Evolutionary conservation across 2,888 invertebrate species (phyloP).

Genomic region (Drosophila paramelanica): DNA sequence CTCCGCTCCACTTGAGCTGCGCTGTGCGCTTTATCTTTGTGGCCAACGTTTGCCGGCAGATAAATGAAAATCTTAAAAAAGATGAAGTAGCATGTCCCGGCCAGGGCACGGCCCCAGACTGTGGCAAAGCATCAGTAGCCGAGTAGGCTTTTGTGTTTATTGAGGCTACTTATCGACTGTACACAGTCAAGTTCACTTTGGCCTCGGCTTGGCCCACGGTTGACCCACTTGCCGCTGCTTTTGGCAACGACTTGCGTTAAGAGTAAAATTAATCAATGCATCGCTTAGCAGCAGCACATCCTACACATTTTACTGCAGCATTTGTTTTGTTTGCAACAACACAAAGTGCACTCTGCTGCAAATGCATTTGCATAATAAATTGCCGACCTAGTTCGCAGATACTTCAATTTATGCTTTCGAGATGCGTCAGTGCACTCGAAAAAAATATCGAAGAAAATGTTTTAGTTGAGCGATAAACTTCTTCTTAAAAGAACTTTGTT

Average conservation of each 20-base stretch:
- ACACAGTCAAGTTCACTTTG: slow-evolving; percentile 62
- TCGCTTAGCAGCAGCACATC: slow-evolving; percentile 3
- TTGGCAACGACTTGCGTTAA: not conserved
- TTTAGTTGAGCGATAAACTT: too few species aligned
- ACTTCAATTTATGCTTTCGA: slow-evolving; percentile 14
- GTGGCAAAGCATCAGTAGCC: not conserved
- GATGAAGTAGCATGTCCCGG: slow-evolving; percentile 59
- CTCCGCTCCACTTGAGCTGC: slow-evolving; percentile 4
- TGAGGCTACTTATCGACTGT: slow-evolving; percentile 74
- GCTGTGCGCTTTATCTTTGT: slow-evolving; percentile 60
- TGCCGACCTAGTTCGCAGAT: slow-evolving; percentile 17
- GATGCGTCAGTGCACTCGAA: not conserved
- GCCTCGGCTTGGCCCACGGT: not conserved
- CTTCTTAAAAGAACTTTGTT: too few species aligned
- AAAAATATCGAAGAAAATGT: not conserved
- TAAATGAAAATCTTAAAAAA: slow-evolving; percentile 77
- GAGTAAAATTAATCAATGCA: slow-evolving; percentile 27
- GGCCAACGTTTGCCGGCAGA: slow-evolving; percentile 60
- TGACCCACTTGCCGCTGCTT: not conserved
- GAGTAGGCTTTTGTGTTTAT: slow-evolving; percentile 70
- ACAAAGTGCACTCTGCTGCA: not conserved
- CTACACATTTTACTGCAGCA: slow-evolving; percentile 26
- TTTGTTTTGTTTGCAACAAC: slow-evolving; percentile 7
- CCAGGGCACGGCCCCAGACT: slow-evolving; percentile 16
- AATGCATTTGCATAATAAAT: slow-evolving; percentile 42